Evolutionary conservation across 2,113 vertebrate species (phyloP).

Genomic region (Empidonax traillii): DNA sequence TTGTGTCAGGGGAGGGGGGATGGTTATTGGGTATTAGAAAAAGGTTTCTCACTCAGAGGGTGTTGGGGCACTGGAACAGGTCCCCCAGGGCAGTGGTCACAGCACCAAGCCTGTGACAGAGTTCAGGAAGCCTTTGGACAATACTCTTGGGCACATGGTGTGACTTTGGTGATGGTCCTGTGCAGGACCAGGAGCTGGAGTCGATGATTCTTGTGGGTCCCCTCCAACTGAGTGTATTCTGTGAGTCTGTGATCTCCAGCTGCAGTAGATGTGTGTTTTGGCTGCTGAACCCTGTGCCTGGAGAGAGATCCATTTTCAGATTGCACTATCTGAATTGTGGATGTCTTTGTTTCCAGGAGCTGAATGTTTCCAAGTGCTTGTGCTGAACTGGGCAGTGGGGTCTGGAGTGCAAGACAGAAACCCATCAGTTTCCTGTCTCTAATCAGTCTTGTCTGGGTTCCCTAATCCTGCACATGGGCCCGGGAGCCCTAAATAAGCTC

Average conservation of each 20-base stretch:
- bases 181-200: neutral
- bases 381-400: neutral
- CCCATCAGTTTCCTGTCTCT: neutral
- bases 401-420: neutral
- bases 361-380: neutral
- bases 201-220: neutral
- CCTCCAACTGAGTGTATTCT: neutral
- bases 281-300: neutral
- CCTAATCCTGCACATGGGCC: neutral
- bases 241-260: neutral
- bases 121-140: neutral
- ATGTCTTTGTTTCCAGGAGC: neutral
- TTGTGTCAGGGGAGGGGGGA: too few species aligned
- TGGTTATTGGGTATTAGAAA: neutral
- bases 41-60: neutral
- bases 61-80: neutral
- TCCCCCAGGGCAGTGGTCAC: neutral
- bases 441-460: neutral
- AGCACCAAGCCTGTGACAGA: neutral
- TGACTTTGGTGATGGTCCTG: neutral
- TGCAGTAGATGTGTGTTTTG: neutral
- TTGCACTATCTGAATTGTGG: accelerated
- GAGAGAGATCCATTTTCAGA: neutral
- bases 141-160: neutral
- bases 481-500: neutral